Evolutionary conservation across 2,113 vertebrate genomes (phyloP).

Genomic region (Uria lomvia): DNA sequence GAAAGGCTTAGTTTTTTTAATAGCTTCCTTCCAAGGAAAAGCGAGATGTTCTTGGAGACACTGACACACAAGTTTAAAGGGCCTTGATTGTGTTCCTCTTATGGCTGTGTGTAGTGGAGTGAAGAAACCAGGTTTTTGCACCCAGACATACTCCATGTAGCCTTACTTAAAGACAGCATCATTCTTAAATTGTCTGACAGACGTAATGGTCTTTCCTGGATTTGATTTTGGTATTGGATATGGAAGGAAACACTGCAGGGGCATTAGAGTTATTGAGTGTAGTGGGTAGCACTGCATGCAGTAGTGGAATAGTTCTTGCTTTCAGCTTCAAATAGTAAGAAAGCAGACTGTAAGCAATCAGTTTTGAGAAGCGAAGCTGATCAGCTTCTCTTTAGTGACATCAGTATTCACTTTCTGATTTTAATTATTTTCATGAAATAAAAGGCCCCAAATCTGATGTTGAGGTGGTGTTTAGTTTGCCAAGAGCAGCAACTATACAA

Average conservation of each 20-base stretch:
- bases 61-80: background rate
- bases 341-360: background rate
- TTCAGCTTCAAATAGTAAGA: background rate
- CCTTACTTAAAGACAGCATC: background rate
- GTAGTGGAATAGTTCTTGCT: background rate
- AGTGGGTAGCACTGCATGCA: background rate
- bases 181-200: background rate
- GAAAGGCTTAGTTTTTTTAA: background rate
- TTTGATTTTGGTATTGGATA: background rate
- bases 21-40: background rate
- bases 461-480: background rate
- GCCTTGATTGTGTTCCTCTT: background rate
- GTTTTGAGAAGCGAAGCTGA: background rate
- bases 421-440: background rate
- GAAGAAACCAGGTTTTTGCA: background rate
- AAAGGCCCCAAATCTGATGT: background rate
- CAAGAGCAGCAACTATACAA: background rate
- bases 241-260: background rate
- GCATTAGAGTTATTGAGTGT: background rate
- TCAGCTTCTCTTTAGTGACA: background rate
- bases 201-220: background rate
- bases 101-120: background rate
- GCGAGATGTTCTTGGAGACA: background rate
- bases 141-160: background rate
- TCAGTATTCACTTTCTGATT: background rate